phyloP scores from a whole-genome alignment of 2,797 vertebrate species.

The Eremophila alpestris region DNA sequence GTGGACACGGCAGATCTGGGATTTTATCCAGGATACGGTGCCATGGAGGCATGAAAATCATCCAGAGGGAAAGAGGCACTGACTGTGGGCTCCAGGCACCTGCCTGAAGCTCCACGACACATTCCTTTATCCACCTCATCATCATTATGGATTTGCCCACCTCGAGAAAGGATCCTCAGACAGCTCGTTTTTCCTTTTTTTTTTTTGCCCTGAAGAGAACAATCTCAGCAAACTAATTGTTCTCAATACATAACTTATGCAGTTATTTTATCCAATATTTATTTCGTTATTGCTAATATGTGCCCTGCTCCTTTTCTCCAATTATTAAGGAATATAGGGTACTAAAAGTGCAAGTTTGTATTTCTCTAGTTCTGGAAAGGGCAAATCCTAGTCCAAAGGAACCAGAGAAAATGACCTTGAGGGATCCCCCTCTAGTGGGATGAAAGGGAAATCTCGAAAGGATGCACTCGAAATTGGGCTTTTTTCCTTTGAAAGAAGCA shows the following conservation, averaged over 20 bases:
- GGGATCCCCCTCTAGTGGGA: slow-evolving; percentile 33
- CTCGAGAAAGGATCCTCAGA: not conserved
- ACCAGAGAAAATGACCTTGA: not conserved
- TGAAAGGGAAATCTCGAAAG: not conserved
- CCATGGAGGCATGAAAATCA: not conserved
- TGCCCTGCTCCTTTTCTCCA: not conserved
- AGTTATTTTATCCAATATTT: not conserved
- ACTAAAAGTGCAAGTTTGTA: not conserved
- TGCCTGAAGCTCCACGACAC: not conserved
- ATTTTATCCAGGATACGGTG: accelerated
- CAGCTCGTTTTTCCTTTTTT: accelerated
- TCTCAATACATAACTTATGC: not conserved
- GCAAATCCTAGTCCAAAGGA: not conserved
- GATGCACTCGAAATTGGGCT: not conserved
- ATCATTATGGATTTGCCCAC: not conserved
- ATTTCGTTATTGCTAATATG: not conserved
- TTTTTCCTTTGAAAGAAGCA: not conserved
- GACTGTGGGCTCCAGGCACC: not conserved
- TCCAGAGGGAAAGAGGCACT: not conserved
- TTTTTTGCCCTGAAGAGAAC: not conserved
- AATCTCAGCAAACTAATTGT: not conserved
- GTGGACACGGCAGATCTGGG: not conserved
- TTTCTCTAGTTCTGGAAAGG: not conserved
- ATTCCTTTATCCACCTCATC: not conserved
- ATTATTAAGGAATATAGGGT: not conserved